Evolutionary conservation across 2,797 vertebrate genomes (phyloP).

Genomic region (Balearica regulorum): DNA sequence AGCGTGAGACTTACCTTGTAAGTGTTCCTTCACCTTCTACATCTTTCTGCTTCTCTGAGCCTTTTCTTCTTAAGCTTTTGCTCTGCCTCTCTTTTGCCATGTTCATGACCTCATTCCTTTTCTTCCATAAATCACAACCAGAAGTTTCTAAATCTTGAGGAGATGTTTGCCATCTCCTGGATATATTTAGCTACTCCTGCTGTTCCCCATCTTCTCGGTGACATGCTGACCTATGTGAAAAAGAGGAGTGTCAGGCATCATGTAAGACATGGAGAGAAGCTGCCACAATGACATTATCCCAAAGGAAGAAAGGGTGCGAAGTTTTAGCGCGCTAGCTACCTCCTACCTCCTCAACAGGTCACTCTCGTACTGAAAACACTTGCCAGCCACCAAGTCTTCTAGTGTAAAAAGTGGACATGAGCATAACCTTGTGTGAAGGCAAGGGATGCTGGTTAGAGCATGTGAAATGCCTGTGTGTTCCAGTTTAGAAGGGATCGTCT

Average conservation of each 20-base stretch:
- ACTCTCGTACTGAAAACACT: background rate
- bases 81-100: background rate
- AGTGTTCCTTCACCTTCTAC: background rate
- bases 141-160: conserved; percentile 25
- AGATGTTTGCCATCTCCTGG: background rate
- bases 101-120: conserved; percentile 6
- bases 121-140: conserved; percentile 18
- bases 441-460: background rate
- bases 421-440: background rate
- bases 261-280: background rate
- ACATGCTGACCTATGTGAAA: background rate
- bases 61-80: background rate
- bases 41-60: background rate
- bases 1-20: background rate
- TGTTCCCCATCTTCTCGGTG: background rate
- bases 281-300: background rate
- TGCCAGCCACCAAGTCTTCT: background rate
- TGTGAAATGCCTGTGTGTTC: background rate
- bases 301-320: background rate
- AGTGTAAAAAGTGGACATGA: background rate
- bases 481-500: background rate
- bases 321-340: background rate
- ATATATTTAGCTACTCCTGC: background rate
- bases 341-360: background rate
- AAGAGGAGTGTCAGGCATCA: background rate